Base-by-base conservation (phyloP, 2,888 invertebrate species). In the Phyto melanocephala region DNA sequence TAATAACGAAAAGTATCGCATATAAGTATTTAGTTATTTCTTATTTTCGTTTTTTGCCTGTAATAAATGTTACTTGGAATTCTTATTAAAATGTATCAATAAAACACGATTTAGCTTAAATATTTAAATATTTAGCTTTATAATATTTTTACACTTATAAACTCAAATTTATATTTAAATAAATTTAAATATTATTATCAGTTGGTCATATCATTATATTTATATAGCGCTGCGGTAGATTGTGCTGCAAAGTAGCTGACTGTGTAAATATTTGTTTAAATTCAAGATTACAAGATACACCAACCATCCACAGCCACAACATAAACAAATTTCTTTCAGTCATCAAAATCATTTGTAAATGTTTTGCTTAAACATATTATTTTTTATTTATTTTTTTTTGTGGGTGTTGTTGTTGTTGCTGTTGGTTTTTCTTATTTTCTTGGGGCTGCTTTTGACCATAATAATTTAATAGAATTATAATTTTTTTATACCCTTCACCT, bases 261-360 rank as follows among this genome's bases (percentile, higher is more conserved):
- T 58, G 22, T 71, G 22, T 47, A 50, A 60, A 71, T 60, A 60
- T 60, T 71, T 37, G 6, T 50, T 71, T 60, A 37, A 24, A 50
- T 71, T 50, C 13, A 71, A 71, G 37, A 71, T 60, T 47, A 22
- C 22, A 37, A 60, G 58, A 71, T 20, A 58, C 3, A 28, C 20
- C 28, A 17, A 45, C 37, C n/a, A n/a, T 37, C 8, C 10, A 20
- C 42, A 7, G 17, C 22, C 37, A 20, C n/a, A 47, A 50, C 37
- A 56, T 71, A 71, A 65, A 71, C 63, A 71, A 71, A 78, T 78
- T 65, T 78, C 63, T 28, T 52, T 40, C 40, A 47, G 10, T 65
- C 63, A 78, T 78, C 71, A 63, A 71, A 70, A 40, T 35, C 37
- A 65, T 78, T 78, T 78, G 71, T 70, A 63, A 67, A 62, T 63